phyloP scores from a whole-genome alignment of 2,797 vertebrate species.

The Pelodytes ibericus region DNA sequence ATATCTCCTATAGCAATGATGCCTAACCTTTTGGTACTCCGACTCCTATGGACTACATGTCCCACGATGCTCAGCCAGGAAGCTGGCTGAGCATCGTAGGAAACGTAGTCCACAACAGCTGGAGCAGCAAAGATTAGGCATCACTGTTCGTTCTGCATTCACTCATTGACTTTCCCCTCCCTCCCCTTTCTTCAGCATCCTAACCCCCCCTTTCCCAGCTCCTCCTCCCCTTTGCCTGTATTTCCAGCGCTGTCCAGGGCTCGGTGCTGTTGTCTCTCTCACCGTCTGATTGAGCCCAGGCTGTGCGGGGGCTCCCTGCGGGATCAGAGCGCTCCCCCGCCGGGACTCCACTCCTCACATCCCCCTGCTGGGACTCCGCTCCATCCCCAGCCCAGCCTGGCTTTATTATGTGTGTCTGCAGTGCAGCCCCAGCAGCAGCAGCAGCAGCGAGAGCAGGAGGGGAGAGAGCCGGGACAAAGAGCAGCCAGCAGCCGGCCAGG shows the following conservation, averaged over 20 bases:
- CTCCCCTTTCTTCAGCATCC: background rate
- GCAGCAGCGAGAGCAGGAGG: conserved; percentile 96
- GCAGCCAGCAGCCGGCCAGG: conserved; percentile 87
- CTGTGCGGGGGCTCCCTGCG: conserved; percentile 99
- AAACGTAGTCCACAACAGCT: background rate
- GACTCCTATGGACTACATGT: background rate
- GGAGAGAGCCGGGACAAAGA: conserved; percentile 98
- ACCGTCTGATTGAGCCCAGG: conserved; percentile 88
- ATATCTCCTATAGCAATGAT: background rate
- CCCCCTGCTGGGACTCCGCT: conserved; percentile 99
- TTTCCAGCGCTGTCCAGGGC: conserved; percentile 84
- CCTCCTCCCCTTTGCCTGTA: conserved; percentile 66
- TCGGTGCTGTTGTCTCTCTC: conserved; percentile 97
- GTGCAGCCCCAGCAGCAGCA: conserved; percentile 83
- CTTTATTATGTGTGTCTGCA: conserved; percentile 99
- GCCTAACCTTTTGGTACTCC: no score
- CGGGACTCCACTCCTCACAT: conserved; percentile 98
- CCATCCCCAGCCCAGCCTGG: conserved; percentile 87
- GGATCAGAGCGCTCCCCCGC: conserved; percentile 99
- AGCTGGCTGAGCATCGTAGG: background rate
- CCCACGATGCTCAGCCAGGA: no score
- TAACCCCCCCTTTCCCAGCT: conserved; percentile 1
- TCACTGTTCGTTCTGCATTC: background rate
- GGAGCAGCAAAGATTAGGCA: background rate
- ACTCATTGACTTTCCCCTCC: no score